Conservation (phyloP, 2,797 vertebrate species). For the Poeciliopsis infans region DNA sequence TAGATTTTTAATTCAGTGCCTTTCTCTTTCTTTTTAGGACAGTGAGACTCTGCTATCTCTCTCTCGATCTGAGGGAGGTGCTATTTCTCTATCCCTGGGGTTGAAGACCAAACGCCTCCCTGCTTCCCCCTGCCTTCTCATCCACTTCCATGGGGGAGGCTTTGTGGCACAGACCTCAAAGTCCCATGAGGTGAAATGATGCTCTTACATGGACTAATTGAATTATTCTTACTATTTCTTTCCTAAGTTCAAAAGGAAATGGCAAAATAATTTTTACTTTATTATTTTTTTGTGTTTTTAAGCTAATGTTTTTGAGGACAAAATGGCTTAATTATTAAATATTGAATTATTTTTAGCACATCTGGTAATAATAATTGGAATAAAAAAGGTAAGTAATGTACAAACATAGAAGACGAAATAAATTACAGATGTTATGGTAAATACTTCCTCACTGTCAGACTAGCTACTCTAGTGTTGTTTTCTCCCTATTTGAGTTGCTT, state of each 20-base stretch:
- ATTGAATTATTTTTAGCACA: background rate
- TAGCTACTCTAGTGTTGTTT: constrained; percentile 9
- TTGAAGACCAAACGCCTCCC: constrained; percentile 81
- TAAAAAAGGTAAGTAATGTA: background rate
- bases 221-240: background rate
- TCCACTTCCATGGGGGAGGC: constrained; percentile 92
- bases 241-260: background rate
- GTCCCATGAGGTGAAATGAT: constrained; percentile 86
- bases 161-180: constrained; percentile 96
- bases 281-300: background rate
- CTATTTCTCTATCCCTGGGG: constrained; percentile 83
- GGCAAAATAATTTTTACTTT: background rate
- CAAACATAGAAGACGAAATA: background rate
- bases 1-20: background rate
- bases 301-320: background rate
- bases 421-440: background rate
- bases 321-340: background rate
- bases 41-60: constrained; percentile 84
- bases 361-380: background rate
- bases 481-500: constrained; percentile 11
- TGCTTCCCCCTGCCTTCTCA: constrained; percentile 83
- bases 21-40: constrained; percentile 76
- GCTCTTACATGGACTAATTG: background rate
- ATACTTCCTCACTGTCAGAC: background rate
- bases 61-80: constrained; percentile 81